These are phyloP conservation scores for Sphenodon punctatus DNA, from an alignment of 2,797 vertebrate genomes.

Conservation along the genomic window DNA sequence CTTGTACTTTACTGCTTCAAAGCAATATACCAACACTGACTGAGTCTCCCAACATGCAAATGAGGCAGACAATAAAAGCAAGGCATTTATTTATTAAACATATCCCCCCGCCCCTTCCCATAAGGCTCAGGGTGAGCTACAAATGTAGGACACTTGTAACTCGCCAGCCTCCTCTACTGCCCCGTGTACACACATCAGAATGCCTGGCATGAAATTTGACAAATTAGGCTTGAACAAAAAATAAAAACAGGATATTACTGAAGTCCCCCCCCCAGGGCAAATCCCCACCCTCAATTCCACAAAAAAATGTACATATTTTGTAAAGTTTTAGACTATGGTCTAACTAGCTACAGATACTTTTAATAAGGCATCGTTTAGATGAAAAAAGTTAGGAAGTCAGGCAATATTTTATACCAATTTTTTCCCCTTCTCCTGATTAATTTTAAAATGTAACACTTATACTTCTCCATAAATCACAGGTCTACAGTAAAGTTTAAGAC, in stretches of 20 bases:
- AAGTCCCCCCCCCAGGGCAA: too few species aligned
- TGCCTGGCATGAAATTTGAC: not conserved
- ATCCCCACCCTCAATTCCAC: too few species aligned
- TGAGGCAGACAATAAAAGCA: too few species aligned
- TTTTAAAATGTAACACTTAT: not conserved
- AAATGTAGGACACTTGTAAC: not conserved
- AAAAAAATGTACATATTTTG: not conserved
- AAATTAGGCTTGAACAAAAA: not conserved
- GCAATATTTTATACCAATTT: not conserved
- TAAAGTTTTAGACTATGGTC: not conserved
- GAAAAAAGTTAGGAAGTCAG: not conserved
- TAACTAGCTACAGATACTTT: not conserved
- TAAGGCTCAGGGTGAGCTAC: too few species aligned
- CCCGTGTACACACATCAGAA: not conserved
- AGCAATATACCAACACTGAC: too few species aligned
- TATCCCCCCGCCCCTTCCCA: too few species aligned
- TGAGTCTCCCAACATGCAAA: too few species aligned
- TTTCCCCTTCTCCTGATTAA: not conserved
- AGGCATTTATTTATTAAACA: too few species aligned
- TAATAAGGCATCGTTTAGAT: not conserved
- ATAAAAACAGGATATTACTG: too few species aligned
- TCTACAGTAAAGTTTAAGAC: not conserved
- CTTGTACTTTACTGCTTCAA: too few species aligned
- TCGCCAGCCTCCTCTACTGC: not conserved
- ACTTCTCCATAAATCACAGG: not conserved